These are phyloP conservation scores for Eristalinus sepulchralis DNA, from an alignment of 2,888 invertebrate genomes.

Conservation along the genomic window DNA sequence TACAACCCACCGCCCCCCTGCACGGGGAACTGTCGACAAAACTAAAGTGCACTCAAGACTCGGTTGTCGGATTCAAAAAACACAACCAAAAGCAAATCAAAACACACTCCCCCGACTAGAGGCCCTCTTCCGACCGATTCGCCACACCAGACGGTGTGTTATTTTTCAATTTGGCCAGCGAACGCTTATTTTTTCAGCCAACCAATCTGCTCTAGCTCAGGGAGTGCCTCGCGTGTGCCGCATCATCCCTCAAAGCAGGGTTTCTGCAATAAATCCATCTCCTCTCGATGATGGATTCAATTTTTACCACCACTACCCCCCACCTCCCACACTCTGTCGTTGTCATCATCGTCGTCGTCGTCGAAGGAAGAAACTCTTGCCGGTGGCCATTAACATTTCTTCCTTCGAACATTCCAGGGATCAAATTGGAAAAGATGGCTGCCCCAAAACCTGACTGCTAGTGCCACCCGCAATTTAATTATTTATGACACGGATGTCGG, in stretches of 20 bases:
- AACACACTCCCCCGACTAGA: neutral
- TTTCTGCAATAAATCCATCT: constrained; percentile 1
- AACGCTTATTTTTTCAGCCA: constrained; percentile 63
- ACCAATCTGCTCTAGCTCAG: neutral
- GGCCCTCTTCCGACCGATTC: neutral
- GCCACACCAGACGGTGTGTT: constrained; percentile 19
- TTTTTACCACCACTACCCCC: constrained; percentile 8
- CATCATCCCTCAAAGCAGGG: neutral
- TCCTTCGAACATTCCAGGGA: constrained; percentile 5
- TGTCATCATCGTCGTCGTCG: neutral
- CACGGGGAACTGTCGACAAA: neutral
- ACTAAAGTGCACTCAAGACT: neutral
- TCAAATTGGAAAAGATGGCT: neutral
- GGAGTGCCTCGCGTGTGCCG: neutral
- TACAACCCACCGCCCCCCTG: neutral
- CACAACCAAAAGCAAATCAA: neutral
- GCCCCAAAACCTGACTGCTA: neutral
- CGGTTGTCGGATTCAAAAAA: neutral
- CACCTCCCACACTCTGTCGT: neutral
- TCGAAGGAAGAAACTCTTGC: constrained; percentile 6
- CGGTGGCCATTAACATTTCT: constrained; percentile 41
- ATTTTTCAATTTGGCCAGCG: constrained; percentile 64
- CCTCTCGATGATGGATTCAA: constrained; percentile 25
- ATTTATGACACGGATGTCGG: constrained; percentile 65
- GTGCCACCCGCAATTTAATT: constrained; percentile 55